These are phyloP conservation scores for Enhydra lutris DNA, from an alignment of 2,113 vertebrate genomes.

Conservation along the genomic window DNA sequence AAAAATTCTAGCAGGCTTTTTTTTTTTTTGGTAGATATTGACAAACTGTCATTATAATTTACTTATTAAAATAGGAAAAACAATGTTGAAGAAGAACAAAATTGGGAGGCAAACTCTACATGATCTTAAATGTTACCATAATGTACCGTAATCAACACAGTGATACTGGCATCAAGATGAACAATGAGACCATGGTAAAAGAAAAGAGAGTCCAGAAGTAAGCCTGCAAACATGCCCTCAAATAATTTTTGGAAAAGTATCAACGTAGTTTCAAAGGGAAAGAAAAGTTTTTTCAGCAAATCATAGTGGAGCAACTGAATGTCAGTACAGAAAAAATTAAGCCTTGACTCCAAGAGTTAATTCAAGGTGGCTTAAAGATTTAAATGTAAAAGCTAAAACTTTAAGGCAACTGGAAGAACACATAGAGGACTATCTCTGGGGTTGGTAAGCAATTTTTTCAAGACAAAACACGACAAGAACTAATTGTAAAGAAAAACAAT, in stretches of 20 bases:
- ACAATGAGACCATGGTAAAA: neutral
- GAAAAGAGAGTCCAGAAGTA: neutral
- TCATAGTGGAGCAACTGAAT: neutral
- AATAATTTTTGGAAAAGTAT: neutral
- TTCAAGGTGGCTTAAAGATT: neutral
- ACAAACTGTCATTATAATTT: neutral
- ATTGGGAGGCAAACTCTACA: neutral
- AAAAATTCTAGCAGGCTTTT: neutral
- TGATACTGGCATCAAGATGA: neutral
- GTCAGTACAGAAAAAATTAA: neutral
- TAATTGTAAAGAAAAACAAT: neutral
- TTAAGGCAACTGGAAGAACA: neutral
- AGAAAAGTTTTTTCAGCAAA: neutral
- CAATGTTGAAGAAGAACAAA: neutral
- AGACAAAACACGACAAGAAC: neutral
- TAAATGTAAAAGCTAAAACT: neutral
- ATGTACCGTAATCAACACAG: neutral
- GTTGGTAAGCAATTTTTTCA: neutral
- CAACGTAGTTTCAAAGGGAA: neutral
- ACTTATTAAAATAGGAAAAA: neutral
- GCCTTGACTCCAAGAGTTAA: neutral
- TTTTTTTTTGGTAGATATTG: neutral
- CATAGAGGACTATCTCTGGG: neutral
- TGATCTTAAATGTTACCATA: constrained; percentile 14
- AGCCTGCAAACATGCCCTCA: neutral